phyloP scores from a whole-genome alignment of 2,888 invertebrate genomes.

The Drosophila algonquin region DNA sequence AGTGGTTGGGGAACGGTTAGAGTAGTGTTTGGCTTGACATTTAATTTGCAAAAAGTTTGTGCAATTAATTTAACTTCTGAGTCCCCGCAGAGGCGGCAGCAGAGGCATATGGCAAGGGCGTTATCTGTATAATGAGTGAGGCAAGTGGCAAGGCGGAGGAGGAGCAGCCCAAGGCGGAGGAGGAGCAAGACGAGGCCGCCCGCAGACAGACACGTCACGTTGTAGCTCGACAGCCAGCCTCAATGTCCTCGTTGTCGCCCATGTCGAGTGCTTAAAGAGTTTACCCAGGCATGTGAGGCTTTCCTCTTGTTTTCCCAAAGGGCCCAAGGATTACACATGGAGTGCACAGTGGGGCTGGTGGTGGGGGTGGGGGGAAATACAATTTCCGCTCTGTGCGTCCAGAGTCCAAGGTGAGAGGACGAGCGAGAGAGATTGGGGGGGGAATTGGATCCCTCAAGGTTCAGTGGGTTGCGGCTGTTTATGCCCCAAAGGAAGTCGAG shows the following conservation, averaged over 20 bases:
- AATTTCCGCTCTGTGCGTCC: conserved; percentile 45
- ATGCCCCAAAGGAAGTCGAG: background rate
- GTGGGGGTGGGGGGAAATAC: conserved; percentile 28
- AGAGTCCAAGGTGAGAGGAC: conserved; percentile 32
- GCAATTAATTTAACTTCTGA: conserved; percentile 47
- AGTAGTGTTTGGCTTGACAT: conserved; percentile 27
- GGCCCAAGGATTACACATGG: conserved; percentile 21
- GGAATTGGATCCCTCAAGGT: background rate
- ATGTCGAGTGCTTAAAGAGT: conserved; percentile 40
- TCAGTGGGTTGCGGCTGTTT: conserved; percentile 3
- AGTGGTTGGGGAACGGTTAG: conserved; percentile 42
- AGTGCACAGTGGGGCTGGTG: conserved; percentile 29
- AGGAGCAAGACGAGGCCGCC: background rate
- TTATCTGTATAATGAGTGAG: conserved; percentile 46
- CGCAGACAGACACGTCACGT: conserved; percentile 27
- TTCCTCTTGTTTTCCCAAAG: conserved; percentile 38
- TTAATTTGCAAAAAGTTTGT: conserved; percentile 50
- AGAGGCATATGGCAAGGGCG: conserved; percentile 22
- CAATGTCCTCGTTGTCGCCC: conserved; percentile 32
- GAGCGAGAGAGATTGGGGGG: background rate
- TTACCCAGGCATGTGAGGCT: conserved; percentile 35
- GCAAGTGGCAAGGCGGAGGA: conserved; percentile 22
- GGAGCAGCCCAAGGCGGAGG: background rate
- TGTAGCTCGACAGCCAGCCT: conserved; percentile 35
- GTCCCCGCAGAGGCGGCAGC: background rate